Evolutionary conservation across 2,888 invertebrate genomes (phyloP).

Genomic region (Ophion obscuratus): DNA sequence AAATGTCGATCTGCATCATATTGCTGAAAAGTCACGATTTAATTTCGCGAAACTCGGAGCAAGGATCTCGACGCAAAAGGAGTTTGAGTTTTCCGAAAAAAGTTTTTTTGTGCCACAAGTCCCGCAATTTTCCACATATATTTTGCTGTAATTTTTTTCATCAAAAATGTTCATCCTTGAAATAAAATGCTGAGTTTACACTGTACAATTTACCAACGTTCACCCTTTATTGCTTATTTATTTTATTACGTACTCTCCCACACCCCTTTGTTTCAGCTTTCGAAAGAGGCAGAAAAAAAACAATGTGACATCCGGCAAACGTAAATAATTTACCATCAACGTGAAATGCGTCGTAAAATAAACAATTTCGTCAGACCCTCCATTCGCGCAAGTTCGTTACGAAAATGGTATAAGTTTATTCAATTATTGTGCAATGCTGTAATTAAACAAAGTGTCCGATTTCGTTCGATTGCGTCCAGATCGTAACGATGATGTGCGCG

Average conservation of each 20-base stretch:
- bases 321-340: conserved; percentile 7
- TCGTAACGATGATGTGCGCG: background rate
- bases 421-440: background rate
- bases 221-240: too few relatives aligned
- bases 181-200: too few relatives aligned
- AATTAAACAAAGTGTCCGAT: background rate
- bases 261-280: background rate
- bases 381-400: conserved; percentile 5
- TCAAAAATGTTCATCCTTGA: background rate
- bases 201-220: too few relatives aligned
- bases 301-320: background rate
- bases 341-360: background rate
- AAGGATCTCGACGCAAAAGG: too few relatives aligned
- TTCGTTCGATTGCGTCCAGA: background rate
- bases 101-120: too few relatives aligned
- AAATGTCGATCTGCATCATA: too few relatives aligned
- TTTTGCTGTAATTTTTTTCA: background rate
- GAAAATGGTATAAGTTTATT: background rate
- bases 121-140: too few relatives aligned
- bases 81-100: too few relatives aligned
- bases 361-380: conserved; percentile 4
- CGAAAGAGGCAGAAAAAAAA: background rate
- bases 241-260: too few relatives aligned
- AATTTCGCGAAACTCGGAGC: too few relatives aligned
- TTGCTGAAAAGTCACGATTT: too few relatives aligned